phyloP scores from a whole-genome alignment of 2,113 vertebrate species.

The Peromyscus polionotus region DNA sequence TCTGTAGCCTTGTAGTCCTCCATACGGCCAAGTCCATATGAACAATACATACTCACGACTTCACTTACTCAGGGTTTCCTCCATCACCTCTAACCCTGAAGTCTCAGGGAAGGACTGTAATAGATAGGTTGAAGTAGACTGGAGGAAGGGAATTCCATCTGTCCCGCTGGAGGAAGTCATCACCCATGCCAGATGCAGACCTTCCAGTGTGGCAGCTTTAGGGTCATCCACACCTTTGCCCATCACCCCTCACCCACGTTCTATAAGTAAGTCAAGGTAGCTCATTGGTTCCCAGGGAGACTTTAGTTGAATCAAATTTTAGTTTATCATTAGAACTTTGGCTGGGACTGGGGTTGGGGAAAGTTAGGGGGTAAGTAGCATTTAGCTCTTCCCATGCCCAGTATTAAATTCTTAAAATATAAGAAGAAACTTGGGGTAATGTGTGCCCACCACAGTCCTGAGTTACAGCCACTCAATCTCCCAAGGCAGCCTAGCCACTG shows the following conservation, averaged over 20 bases:
- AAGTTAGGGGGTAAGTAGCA: not conserved
- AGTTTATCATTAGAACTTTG: not conserved
- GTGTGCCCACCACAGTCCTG: not conserved
- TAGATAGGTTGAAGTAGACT: not conserved
- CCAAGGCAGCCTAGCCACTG: not conserved
- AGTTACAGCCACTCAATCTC: not conserved
- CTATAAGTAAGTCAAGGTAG: not conserved
- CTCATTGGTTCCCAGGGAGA: not conserved
- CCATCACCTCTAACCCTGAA: not conserved
- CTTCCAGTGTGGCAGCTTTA: not conserved
- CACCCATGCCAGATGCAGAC: not conserved
- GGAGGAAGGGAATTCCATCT: not conserved
- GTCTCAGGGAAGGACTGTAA: not conserved
- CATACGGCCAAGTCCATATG: not conserved
- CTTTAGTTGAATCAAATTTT: not conserved
- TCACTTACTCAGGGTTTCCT: not conserved
- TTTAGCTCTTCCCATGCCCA: not conserved
- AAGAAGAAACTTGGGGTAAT: not conserved
- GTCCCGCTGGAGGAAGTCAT: not conserved
- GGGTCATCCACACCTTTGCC: not conserved
- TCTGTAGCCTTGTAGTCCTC: not conserved
- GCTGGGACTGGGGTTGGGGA: not conserved
- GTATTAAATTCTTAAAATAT: not conserved
- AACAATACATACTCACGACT: not conserved
- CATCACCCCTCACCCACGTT: too few species aligned